A percentile compares a stretch with the other conserved stretches of the same genome.
Evolutionary conservation across 1,140 invertebrate genomes (phyloP).

Genomic region (Phenacoccus solenopsis): DNA sequence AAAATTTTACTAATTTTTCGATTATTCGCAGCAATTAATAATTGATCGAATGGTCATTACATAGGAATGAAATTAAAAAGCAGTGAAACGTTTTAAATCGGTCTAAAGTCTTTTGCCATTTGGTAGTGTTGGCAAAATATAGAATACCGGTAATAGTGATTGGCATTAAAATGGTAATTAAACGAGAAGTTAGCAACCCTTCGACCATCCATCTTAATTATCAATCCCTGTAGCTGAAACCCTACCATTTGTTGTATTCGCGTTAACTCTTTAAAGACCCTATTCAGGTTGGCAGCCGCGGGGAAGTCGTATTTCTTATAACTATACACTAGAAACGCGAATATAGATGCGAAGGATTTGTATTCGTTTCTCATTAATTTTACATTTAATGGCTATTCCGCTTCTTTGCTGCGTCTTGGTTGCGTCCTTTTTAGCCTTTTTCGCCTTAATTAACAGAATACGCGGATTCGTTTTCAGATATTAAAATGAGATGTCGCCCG

Average conservation of each 20-base stretch:
- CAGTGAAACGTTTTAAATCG: too few species aligned
- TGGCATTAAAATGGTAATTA: background rate
- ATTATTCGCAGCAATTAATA: too few species aligned
- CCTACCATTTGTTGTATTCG: background rate
- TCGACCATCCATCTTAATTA: background rate
- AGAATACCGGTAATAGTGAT: background rate
- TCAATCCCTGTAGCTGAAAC: background rate
- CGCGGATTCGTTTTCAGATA: background rate
- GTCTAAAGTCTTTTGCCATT: too few species aligned
- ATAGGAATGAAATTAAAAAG: too few species aligned
- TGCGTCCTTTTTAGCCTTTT: background rate
- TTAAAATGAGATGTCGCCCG: background rate
- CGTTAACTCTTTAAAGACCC: background rate
- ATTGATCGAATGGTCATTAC: too few species aligned
- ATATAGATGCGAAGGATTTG: background rate
- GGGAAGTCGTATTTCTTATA: background rate
- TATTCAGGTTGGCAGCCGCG: background rate
- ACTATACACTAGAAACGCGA: background rate
- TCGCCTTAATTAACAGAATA: background rate
- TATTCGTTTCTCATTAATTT: conserved; percentile 3
- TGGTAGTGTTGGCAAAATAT: too few species aligned
- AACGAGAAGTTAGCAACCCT: background rate
- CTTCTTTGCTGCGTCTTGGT: background rate
- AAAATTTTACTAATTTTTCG: too few species aligned
- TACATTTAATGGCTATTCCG: background rate